Percentiles rank a stretch among this genome's conserved stretches.
Conservation (phyloP, 2,797 vertebrate genomes). For the Acrocephalus scirpaceus region DNA sequence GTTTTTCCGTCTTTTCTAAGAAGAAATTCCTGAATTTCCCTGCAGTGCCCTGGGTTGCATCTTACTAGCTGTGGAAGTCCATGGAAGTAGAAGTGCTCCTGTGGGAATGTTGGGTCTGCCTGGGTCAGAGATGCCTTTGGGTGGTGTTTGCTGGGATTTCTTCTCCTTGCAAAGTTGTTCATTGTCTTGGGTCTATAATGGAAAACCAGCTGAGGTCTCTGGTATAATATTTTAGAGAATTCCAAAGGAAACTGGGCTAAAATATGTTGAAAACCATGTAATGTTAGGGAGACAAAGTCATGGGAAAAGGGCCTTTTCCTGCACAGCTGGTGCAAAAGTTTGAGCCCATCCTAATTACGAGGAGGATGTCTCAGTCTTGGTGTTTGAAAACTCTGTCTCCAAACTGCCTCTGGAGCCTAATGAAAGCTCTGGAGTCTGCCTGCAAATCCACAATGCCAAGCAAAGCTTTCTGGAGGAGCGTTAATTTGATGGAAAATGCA, state of each 20-base stretch:
- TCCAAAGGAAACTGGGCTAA: background rate
- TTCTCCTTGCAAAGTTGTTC: background rate
- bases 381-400: slow-evolving; percentile 9
- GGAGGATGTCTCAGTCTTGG: background rate
- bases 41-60: background rate
- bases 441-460: background rate
- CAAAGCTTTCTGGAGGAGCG: background rate
- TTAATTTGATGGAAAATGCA: background rate
- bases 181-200: background rate
- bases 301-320: background rate
- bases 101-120: background rate
- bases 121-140: background rate
- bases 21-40: background rate
- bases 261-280: background rate
- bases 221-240: background rate
- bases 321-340: background rate
- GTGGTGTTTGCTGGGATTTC: background rate
- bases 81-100: background rate
- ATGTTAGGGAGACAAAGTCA: background rate
- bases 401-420: background rate
- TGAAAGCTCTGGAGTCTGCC: background rate
- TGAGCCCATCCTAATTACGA: background rate
- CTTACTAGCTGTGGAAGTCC: background rate
- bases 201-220: background rate
- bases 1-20: background rate